A percentile compares a stretch with the other conserved stretches of the same genome.
These are phyloP conservation scores for Aphaenogaster floridana DNA, from an alignment of 1,140 invertebrate genomes.

Conservation along the genomic window DNA sequence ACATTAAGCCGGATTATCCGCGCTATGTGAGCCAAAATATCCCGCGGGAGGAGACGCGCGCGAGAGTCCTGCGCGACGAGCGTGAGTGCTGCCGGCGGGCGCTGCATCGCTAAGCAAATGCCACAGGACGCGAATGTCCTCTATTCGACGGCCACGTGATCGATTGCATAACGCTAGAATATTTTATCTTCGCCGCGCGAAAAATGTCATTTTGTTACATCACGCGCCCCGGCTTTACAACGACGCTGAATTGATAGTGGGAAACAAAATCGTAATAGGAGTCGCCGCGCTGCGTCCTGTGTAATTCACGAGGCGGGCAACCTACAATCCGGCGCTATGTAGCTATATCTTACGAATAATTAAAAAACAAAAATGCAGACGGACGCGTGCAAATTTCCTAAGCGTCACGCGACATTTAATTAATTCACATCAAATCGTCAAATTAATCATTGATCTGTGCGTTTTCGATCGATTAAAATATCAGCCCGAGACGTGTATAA, in stretches of 20 bases:
- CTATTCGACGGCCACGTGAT: background rate
- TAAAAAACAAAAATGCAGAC: slow-evolving; percentile 17
- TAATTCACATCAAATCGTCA: slow-evolving; percentile 9
- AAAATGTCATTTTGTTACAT: background rate
- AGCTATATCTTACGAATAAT: slow-evolving; percentile 1
- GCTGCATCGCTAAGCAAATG: slow-evolving; percentile 19
- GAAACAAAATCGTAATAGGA: background rate
- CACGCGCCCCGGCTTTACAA: background rate
- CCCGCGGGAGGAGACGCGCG: slow-evolving; percentile 69
- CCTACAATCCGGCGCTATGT: background rate
- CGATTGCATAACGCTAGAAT: background rate
- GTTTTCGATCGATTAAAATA: slow-evolving; percentile 30
- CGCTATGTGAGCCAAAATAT: slow-evolving; percentile 83
- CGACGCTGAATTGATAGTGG: background rate
- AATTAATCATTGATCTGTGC: slow-evolving; percentile 24
- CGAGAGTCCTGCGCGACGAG: slow-evolving; percentile 28
- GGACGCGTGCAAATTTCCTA: background rate
- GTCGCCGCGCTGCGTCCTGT: too few species aligned
- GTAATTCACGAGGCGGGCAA: background rate
- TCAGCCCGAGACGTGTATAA: slow-evolving; percentile 36
- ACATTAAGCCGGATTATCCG: slow-evolving; percentile 86
- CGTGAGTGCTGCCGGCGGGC: slow-evolving; percentile 21
- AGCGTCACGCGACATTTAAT: background rate
- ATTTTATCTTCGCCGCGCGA: background rate
- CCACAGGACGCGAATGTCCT: background rate